Evolutionary conservation across 1,140 invertebrate species (phyloP).

Genomic region (Eubasilissa regina): DNA sequence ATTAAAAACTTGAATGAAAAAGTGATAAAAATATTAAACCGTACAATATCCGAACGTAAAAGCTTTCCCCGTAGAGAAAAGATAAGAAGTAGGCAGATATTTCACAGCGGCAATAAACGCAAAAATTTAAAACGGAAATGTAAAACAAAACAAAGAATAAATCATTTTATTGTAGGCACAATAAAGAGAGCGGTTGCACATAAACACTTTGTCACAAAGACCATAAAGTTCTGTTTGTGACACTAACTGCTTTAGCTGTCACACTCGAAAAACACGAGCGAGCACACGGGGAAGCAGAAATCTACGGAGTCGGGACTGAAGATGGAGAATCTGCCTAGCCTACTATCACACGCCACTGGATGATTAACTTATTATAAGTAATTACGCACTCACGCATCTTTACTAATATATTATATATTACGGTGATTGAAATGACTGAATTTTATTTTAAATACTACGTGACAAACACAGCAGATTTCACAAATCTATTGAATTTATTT

Average conservation of each 20-base stretch:
- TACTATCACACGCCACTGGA: background rate
- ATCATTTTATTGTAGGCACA: constrained; percentile 41
- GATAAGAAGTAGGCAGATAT: background rate
- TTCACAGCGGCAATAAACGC: background rate
- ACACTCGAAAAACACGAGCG: constrained; percentile 37
- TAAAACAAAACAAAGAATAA: constrained; percentile 26
- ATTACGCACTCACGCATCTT: too few species aligned
- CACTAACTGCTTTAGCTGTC: constrained; percentile 40
- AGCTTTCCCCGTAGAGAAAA: background rate
- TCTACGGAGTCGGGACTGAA: background rate
- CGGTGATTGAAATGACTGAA: too few species aligned
- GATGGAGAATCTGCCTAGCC: background rate
- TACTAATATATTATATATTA: too few species aligned
- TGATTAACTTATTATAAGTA: background rate
- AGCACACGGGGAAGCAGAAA: constrained; percentile 9
- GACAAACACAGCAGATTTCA: too few species aligned
- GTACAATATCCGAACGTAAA: too few species aligned
- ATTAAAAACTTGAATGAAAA: too few species aligned
- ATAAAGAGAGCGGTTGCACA: constrained; percentile 42
- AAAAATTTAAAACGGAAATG: constrained; percentile 9
- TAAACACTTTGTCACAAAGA: constrained; percentile 43
- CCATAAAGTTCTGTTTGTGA: constrained; percentile 38
- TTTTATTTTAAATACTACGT: too few species aligned
- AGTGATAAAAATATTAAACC: too few species aligned
- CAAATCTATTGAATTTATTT: too few species aligned